Conservation (phyloP, 2,888 invertebrate genomes). For the Agrochola lota region DNA sequence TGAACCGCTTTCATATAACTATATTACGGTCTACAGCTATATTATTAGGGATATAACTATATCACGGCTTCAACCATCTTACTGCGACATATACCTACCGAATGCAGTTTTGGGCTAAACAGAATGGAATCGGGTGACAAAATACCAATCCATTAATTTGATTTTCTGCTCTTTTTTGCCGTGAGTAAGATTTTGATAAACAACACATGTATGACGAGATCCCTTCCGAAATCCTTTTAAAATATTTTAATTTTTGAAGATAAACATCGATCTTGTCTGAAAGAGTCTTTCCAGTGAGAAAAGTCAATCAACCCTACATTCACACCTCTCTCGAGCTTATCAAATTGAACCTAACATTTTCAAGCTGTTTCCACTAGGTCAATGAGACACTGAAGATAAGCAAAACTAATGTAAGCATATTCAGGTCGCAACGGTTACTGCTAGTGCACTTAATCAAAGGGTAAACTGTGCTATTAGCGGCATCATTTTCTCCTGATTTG, state of each 20-base stretch:
- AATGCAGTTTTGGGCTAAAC: not conserved
- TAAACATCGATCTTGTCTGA: not conserved
- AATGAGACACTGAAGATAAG: slow-evolving; percentile 59
- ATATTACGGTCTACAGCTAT: too few species aligned
- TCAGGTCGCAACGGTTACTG: slow-evolving; percentile 55
- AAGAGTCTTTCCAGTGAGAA: slow-evolving; percentile 23
- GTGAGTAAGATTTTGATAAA: not conserved
- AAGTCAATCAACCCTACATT: slow-evolving; percentile 14
- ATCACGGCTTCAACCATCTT: too few species aligned
- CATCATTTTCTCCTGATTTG: slow-evolving; percentile 82
- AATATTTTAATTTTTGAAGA: not conserved
- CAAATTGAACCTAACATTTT: slow-evolving; percentile 44
- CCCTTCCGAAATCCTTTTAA: not conserved
- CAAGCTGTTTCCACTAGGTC: slow-evolving; percentile 42
- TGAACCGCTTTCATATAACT: too few species aligned
- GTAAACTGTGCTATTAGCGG: slow-evolving; percentile 73
- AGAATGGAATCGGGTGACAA: not conserved
- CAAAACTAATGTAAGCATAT: slow-evolving; percentile 60
- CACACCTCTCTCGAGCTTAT: slow-evolving; percentile 42
- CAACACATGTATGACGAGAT: too few species aligned
- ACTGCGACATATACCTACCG: not conserved
- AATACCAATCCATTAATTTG: not conserved
- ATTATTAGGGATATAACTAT: too few species aligned
- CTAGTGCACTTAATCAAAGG: slow-evolving; percentile 74
- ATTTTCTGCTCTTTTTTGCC: not conserved